These are phyloP conservation scores for Umimayanthus kanabou DNA, from an alignment of 92 coral and sea anemone genomes.

Conservation along the genomic window DNA sequence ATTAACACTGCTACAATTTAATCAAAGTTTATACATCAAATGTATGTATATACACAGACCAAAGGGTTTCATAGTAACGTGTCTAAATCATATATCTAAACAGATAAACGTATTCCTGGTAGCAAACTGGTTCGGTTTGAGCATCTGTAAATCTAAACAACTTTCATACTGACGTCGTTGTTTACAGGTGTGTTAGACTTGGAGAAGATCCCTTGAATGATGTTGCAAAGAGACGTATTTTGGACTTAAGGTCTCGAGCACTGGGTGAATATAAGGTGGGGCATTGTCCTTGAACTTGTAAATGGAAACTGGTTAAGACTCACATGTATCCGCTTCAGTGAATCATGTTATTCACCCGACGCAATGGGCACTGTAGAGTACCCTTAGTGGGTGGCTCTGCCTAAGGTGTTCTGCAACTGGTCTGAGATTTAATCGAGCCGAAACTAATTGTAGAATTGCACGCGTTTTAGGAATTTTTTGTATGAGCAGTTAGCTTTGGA, in stretches of 20 bases:
- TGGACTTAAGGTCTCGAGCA: conserved; percentile 60
- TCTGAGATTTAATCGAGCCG: too few relatives aligned
- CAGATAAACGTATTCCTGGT: too few relatives aligned
- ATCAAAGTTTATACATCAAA: not conserved
- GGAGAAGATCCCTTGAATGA: conserved; percentile 82
- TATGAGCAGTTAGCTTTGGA: too few relatives aligned
- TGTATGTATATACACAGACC: too few relatives aligned
- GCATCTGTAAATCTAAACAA: not conserved
- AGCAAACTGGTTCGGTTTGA: not conserved
- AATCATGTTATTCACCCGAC: too few relatives aligned
- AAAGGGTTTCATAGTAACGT: too few relatives aligned
- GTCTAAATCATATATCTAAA: too few relatives aligned
- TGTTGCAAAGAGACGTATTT: conserved; percentile 59
- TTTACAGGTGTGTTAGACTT: conserved; percentile 85
- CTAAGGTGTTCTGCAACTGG: too few relatives aligned
- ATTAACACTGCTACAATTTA: not conserved
- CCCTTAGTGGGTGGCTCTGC: too few relatives aligned
- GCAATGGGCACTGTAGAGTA: too few relatives aligned
- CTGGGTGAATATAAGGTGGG: conserved; percentile 84
- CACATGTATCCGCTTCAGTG: not conserved
- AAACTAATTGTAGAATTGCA: too few relatives aligned
- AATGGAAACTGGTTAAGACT: not conserved
- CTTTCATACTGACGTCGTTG: not conserved
- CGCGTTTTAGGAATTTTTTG: too few relatives aligned
- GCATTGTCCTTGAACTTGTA: not conserved